Evolutionary conservation across 2,888 invertebrate species (phyloP).

Genomic region (Athripsodes cinereus): DNA sequence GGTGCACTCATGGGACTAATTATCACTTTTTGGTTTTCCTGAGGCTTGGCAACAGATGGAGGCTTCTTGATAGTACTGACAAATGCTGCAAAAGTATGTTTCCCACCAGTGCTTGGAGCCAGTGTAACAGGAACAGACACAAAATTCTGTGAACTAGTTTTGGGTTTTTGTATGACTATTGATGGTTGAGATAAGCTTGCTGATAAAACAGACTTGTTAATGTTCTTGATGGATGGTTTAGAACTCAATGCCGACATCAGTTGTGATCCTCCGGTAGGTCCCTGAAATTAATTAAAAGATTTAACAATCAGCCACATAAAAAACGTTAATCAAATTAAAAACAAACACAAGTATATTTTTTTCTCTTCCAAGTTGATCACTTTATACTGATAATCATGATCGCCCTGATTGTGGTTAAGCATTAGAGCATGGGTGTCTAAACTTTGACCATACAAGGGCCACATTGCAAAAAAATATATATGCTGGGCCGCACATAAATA

Average conservation of each 20-base stretch:
- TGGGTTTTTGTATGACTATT: conserved; percentile 53
- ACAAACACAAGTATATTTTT: no score
- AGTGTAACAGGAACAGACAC: conserved; percentile 45
- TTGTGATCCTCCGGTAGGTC: conserved; percentile 43
- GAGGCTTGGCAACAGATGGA: conserved; percentile 36
- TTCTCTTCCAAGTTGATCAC: no score
- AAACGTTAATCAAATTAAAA: no score
- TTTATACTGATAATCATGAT: no score
- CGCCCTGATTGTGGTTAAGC: no score
- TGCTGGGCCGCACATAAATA: no score
- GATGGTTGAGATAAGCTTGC: conserved; percentile 45
- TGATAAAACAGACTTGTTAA: conserved; percentile 42
- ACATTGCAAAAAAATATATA: no score
- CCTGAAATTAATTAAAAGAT: conserved; percentile 37
- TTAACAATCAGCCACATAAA: no score
- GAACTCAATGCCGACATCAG: conserved; percentile 39
- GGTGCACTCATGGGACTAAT: conserved; percentile 54
- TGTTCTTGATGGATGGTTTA: conserved; percentile 41
- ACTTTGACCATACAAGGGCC: no score
- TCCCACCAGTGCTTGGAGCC: conserved; percentile 38
- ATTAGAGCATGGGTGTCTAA: no score
- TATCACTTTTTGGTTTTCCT: conserved; percentile 45
- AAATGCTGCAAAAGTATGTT: conserved; percentile 51
- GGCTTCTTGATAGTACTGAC: conserved; percentile 52
- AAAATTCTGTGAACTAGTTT: conserved; percentile 41